phyloP scores from a whole-genome alignment of 2,113 vertebrate species.

The Carollia perspicillata region DNA sequence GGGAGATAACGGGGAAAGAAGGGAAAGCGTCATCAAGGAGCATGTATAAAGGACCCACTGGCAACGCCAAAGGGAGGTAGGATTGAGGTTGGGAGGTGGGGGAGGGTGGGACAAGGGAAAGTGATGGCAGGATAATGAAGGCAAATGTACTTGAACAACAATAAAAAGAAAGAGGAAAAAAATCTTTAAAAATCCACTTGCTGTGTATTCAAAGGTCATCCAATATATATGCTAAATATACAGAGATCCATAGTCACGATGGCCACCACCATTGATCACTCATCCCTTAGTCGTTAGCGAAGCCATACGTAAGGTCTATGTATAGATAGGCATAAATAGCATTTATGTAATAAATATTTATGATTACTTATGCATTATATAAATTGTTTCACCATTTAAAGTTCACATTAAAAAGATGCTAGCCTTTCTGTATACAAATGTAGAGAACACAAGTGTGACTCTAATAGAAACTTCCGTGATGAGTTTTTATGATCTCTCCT shows the following conservation, averaged over 20 bases:
- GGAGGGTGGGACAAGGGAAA: too few species aligned
- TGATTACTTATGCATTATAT: background rate
- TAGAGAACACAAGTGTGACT: background rate
- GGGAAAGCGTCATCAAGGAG: too few species aligned
- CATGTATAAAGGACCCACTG: too few species aligned
- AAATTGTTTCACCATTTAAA: background rate
- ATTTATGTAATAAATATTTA: background rate
- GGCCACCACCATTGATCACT: background rate
- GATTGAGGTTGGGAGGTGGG: too few species aligned
- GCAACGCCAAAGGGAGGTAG: too few species aligned
- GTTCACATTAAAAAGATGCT: slow-evolving; percentile 12
- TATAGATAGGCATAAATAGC: background rate
- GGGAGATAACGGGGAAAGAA: too few species aligned
- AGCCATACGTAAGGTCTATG: background rate
- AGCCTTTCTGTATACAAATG: background rate
- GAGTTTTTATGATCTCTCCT: slow-evolving; percentile 32
- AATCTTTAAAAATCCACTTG: background rate
- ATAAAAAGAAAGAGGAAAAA: too few species aligned
- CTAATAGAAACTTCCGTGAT: background rate
- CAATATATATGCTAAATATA: background rate
- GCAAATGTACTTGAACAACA: too few species aligned
- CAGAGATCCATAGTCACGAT: background rate
- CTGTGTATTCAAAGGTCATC: background rate
- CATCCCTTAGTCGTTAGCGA: background rate
- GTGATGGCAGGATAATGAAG: too few species aligned